A percentile compares a stretch with the other conserved stretches of the same genome.
Conservation (phyloP, 2,888 invertebrate genomes). For the Sinopyrophorus schimmeli region DNA sequence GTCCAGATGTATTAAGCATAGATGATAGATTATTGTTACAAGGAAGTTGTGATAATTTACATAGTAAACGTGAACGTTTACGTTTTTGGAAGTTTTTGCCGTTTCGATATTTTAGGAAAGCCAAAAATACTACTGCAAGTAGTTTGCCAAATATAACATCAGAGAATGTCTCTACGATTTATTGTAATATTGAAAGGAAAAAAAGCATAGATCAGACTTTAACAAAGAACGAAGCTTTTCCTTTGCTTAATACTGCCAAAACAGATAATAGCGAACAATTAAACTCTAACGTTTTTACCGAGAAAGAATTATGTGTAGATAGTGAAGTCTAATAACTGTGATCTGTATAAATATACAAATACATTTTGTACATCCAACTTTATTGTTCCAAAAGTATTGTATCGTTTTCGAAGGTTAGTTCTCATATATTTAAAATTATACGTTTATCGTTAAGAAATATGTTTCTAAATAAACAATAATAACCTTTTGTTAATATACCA, state of each 20-base stretch:
- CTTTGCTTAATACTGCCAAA: conserved; percentile 56
- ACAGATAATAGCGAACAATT: conserved; percentile 53
- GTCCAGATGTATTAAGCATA: conserved; percentile 51
- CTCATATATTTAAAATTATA: no score
- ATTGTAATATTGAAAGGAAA: conserved; percentile 38
- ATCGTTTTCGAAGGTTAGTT: no score
- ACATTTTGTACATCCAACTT: conserved; percentile 20
- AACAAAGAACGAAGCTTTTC: conserved; percentile 59
- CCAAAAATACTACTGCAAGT: conserved; percentile 31
- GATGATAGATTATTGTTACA: conserved; percentile 39
- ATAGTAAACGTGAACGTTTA: conserved; percentile 4
- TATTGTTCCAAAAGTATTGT: no score
- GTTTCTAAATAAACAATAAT: no score
- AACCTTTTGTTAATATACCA: no score
- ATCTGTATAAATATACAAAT: conserved; percentile 21
- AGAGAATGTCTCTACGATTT: conserved; percentile 41
- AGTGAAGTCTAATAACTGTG: conserved; percentile 27
- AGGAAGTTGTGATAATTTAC: conserved; percentile 11
- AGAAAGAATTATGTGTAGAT: conserved; percentile 57
- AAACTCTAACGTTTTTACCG: conserved; percentile 62
- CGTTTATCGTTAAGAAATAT: no score
- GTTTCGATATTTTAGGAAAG: conserved; percentile 33
- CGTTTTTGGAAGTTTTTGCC: conserved; percentile 39
- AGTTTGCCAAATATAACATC: conserved; percentile 35
- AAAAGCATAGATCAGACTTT: conserved; percentile 49